phyloP scores from a whole-genome alignment of 2,113 vertebrate genomes.

The Rhinoderma darwinii region DNA sequence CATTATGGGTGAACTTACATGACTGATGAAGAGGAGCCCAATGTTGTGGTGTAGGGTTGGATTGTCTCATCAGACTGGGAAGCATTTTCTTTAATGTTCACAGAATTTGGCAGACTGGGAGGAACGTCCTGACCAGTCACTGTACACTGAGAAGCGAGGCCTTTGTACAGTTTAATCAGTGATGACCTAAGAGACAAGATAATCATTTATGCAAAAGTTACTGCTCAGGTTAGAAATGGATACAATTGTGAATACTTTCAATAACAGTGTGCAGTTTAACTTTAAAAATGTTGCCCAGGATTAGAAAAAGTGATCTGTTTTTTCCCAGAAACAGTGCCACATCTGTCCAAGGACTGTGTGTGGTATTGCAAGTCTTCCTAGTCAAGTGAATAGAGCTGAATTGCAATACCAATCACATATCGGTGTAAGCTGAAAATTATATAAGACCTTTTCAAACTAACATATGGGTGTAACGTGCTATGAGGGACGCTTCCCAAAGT shows the following conservation, averaged over 20 bases:
- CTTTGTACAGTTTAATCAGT: slow-evolving; percentile 87
- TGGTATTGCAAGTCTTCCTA: not conserved
- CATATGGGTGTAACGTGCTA: too few relatives aligned
- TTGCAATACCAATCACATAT: too few relatives aligned
- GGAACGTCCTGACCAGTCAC: slow-evolving; percentile 73
- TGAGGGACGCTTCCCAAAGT: too few relatives aligned
- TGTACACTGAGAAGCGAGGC: slow-evolving; percentile 77
- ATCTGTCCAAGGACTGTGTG: not conserved
- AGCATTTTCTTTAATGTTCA: slow-evolving; percentile 75
- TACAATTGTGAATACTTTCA: not conserved
- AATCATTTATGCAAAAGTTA: not conserved
- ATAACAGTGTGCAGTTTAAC: not conserved
- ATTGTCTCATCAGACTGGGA: slow-evolving; percentile 80
- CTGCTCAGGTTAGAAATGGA: not conserved
- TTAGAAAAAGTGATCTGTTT: not conserved
- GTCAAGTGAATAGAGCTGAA: not conserved
- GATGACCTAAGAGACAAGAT: slow-evolving; percentile 80
- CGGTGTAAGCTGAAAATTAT: too few relatives aligned
- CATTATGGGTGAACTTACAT: slow-evolving; percentile 70
- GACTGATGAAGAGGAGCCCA: slow-evolving; percentile 71
- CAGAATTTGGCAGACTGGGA: slow-evolving; percentile 68
- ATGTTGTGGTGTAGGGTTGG: slow-evolving; percentile 72
- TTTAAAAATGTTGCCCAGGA: not conserved
- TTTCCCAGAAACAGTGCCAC: not conserved
- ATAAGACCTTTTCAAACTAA: too few relatives aligned